Conservation (phyloP, 2,888 invertebrate genomes). For the Leptinotarsa juncta region DNA sequence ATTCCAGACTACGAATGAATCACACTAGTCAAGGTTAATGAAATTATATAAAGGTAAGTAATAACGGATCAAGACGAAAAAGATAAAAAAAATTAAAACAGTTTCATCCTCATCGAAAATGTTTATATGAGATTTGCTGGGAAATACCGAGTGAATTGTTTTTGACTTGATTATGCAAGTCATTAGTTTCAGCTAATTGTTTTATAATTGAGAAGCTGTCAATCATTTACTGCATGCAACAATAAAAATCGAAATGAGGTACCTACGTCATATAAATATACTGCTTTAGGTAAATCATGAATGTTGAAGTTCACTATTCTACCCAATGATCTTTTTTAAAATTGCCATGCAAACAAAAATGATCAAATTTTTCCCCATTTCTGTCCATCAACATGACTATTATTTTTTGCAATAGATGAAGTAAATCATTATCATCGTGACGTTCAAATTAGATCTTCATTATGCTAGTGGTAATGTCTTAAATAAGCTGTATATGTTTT, state of each 20-base stretch:
- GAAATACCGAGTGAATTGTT: not conserved
- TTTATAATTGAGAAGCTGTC: not conserved
- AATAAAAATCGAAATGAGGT: not conserved
- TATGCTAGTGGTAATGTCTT: too few relatives aligned
- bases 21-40: not conserved
- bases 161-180: not conserved
- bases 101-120: not conserved
- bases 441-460: too few relatives aligned
- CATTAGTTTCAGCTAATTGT: not conserved
- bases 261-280: too few relatives aligned
- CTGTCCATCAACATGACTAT: too few relatives aligned
- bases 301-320: too few relatives aligned
- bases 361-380: too few relatives aligned
- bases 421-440: too few relatives aligned
- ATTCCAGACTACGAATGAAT: slow-evolving; percentile 8
- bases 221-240: not conserved
- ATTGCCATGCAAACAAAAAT: too few relatives aligned
- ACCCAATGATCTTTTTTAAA: too few relatives aligned
- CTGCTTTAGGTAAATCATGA: not conserved
- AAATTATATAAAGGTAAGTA: slow-evolving; percentile 5
- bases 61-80: not conserved
- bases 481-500: too few relatives aligned
- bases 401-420: too few relatives aligned
- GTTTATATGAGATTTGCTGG: not conserved
- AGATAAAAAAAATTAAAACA: not conserved